Evolutionary conservation across 2,113 vertebrate genomes (phyloP), one percentile per base, ranked within the genome.

Genomic region (Paracanthobrama guichenoti): DNA sequence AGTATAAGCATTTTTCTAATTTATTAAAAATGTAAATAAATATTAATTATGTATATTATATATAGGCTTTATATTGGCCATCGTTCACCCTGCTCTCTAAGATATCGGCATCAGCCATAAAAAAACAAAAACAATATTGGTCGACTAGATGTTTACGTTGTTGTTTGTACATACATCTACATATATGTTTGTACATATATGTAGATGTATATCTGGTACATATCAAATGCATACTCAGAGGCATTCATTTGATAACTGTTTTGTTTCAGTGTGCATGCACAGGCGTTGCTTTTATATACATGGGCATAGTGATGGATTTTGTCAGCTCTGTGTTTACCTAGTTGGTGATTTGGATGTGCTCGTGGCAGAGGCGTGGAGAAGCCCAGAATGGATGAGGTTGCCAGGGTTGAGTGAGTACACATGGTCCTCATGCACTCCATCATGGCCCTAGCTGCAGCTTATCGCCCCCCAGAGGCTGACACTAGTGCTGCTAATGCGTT

Each of bases 401-500:
- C 42, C 59, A 82, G 8, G 62, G 31, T 22, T 72, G 72, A 44
- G 50, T 42, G 18, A 53, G 18, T 81, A 35, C 79, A 80, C 11
- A 24, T 16, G 62, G 35, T n/a, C 24, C 59, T 79, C 59, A 79
- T 60, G 14, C 24, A 48, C 44, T 81, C 62, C 79, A 67, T 81
- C 80, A 82, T 24, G 28, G 48, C 9, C 64, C 80, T 71, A 39
- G 48, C 79, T 57, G 31, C 48, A 35, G 64, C 48, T 82, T 2
- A 82, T 42, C 75, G 84, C 86, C 86, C 80, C 75, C 86, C 67
- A 83, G 86, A 87, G 86, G 84, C 80, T 94, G 87, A 92, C 95
- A 95, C 94, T 96, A 96, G 95, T 94, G 94, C 94, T 95, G 95
- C 96, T 97, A 97, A 96, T 96, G 96, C 94, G 96, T 94, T 96